These are phyloP conservation scores for Anastrepha ludens DNA, from an alignment of 1,140 invertebrate genomes.

Conservation along the genomic window DNA sequence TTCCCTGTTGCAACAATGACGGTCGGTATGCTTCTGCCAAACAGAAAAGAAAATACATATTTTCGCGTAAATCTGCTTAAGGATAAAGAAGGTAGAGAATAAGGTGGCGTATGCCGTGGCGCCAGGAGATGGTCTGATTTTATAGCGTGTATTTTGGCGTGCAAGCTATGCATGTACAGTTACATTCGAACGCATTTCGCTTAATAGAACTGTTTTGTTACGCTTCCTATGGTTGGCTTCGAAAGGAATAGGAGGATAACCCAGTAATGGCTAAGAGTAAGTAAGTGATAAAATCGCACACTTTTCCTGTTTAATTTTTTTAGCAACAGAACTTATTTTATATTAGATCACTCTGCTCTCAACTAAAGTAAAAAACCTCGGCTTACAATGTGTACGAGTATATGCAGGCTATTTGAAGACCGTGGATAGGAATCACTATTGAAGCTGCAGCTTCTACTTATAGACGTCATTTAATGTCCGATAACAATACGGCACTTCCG, in stretches of 20 bases:
- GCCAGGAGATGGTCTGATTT: background rate
- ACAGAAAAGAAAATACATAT: background rate
- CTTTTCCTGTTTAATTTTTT: too few species aligned
- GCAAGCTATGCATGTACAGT: background rate
- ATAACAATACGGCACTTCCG: too few species aligned
- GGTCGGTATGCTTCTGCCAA: background rate
- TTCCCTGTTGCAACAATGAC: background rate
- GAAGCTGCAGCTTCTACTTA: too few species aligned
- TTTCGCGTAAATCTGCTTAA: background rate
- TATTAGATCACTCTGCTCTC: too few species aligned
- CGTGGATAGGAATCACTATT: too few species aligned
- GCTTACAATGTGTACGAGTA: too few species aligned
- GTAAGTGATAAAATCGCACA: too few species aligned
- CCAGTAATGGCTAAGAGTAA: background rate
- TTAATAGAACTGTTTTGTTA: constrained; percentile 24
- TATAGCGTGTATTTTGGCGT: background rate
- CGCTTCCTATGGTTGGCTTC: background rate
- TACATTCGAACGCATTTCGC: background rate
- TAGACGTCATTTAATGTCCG: too few species aligned
- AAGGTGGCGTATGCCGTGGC: background rate
- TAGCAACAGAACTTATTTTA: too few species aligned
- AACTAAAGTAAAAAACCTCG: too few species aligned
- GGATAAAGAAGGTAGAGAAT: background rate
- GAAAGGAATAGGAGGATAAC: background rate
- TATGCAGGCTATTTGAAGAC: too few species aligned